A percentile compares a stretch with the other conserved stretches of the same genome.
These are phyloP conservation scores for Abrostola triplasia DNA, from an alignment of 2,888 invertebrate genomes.

Conservation along the genomic window DNA sequence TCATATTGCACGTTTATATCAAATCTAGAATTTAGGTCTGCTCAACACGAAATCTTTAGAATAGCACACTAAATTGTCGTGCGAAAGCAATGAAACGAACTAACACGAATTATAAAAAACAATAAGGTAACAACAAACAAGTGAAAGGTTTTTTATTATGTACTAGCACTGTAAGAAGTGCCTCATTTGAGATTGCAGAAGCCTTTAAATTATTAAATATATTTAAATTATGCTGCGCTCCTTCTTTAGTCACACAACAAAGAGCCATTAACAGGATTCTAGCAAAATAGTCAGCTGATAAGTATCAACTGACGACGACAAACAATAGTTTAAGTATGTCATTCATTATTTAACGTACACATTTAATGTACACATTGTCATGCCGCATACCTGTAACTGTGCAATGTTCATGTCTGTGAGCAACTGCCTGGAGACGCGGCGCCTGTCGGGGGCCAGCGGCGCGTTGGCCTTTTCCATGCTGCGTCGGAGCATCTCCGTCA, in stretches of 20 bases:
- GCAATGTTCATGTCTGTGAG: conserved; percentile 98
- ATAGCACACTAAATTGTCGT: conserved; percentile 11
- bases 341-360: too few species aligned
- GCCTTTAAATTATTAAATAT: too few species aligned
- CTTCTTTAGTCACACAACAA: too few species aligned
- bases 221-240: too few species aligned
- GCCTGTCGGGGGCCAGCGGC: conserved; percentile 94
- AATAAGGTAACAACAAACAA: conserved; percentile 21
- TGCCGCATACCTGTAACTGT: conserved; percentile 89
- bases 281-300: too few species aligned
- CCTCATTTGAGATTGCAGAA: too few species aligned
- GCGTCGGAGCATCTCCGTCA: conserved; percentile 94
- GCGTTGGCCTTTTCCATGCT: conserved; percentile 95
- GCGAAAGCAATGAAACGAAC: conserved; percentile 2
- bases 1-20: conserved; percentile 35
- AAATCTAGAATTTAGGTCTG: conserved; percentile 18
- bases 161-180: background rate
- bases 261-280: too few species aligned
- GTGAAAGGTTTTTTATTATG: conserved; percentile 34
- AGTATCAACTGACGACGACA: too few species aligned
- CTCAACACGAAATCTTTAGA: conserved; percentile 26
- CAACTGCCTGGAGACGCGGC: conserved; percentile 94
- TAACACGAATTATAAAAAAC: conserved; percentile 12
- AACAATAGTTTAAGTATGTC: too few species aligned
- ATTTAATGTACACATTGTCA: background rate